Percentiles rank a stretch among this genome's conserved stretches.
Evolutionary conservation across 92 coral and sea anemone genomes (phyloP).

Genomic region (Nematostella vectensis): DNA sequence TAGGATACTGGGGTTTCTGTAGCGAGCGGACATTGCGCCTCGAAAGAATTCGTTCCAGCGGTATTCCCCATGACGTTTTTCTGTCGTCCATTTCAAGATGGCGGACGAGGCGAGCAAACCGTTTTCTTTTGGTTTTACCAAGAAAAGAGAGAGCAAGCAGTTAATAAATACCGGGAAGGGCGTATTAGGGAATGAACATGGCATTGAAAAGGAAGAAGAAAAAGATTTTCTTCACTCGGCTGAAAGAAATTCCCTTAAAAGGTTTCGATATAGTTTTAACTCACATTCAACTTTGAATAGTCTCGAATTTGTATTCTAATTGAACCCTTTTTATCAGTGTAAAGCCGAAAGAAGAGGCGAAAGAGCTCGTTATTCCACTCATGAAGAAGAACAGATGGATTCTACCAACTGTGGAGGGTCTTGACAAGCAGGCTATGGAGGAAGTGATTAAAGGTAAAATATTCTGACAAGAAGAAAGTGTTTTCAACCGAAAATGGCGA

Average conservation of each 20-base stretch:
- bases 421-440: conserved; percentile 83
- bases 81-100: conserved; percentile 24
- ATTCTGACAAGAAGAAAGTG: background rate
- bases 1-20: background rate
- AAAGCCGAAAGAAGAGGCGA: conserved; percentile 61
- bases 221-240: conserved; percentile 85
- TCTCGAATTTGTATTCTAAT: too few species aligned
- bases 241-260: conserved; percentile 72
- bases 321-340: too few species aligned
- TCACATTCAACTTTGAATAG: background rate
- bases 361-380: conserved; percentile 74
- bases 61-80: conserved; percentile 2
- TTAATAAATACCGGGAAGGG: conserved; percentile 9
- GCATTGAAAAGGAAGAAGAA: conserved; percentile 20
- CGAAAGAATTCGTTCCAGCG: conserved; percentile 7
- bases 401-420: conserved; percentile 47
- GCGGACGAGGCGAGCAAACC: conserved; percentile 35
- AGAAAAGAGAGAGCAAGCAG: conserved; percentile 31
- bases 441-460: conserved; percentile 86
- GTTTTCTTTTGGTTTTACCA: conserved; percentile 43
- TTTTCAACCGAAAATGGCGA: too few species aligned
- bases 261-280: conserved; percentile 24
- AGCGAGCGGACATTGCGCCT: background rate
- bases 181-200: conserved; percentile 19
- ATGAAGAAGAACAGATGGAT: conserved; percentile 65